Conservation (phyloP, 1,140 invertebrate genomes). For the Drosophila obscura region DNA sequence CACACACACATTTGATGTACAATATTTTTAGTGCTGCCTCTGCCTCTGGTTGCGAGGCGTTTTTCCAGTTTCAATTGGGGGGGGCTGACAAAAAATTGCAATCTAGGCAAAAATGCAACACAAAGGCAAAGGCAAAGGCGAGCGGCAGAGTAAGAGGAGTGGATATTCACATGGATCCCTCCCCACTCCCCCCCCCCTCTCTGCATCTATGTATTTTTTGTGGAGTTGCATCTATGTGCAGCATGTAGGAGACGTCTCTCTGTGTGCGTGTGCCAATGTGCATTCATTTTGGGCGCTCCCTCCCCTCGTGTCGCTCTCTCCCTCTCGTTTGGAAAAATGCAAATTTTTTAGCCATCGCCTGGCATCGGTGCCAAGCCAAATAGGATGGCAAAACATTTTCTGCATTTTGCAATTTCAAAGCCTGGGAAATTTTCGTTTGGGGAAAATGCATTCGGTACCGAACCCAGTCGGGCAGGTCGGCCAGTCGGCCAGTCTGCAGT, state of each 20-base stretch:
- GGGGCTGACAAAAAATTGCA: constrained; percentile 82
- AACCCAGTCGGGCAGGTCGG: too few species aligned
- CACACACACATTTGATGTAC: constrained; percentile 63
- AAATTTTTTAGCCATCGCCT: constrained; percentile 70
- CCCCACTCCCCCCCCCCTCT: constrained; percentile 27
- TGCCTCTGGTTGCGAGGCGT: constrained; percentile 35
- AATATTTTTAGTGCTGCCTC: constrained; percentile 72
- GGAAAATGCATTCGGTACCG: constrained; percentile 65
- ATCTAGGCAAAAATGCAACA: constrained; percentile 83
- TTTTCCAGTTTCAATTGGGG: constrained; percentile 71
- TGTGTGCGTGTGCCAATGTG: constrained; percentile 41
- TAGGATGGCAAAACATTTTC: constrained; percentile 66
- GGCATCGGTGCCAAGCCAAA: constrained; percentile 42
- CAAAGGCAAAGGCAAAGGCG: constrained; percentile 57
- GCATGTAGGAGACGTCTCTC: constrained; percentile 1
- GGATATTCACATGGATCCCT: constrained; percentile 43
- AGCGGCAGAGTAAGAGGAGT: constrained; percentile 21
- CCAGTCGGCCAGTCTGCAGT: constrained; percentile 1
- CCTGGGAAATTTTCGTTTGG: constrained; percentile 76
- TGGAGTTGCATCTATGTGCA: constrained; percentile 42
- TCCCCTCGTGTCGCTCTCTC: not conserved
- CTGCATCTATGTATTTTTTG: constrained; percentile 17
- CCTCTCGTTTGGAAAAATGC: constrained; percentile 65
- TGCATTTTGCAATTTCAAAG: constrained; percentile 79
- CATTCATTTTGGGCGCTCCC: constrained; percentile 61